phyloP scores from a whole-genome alignment of 1,140 invertebrate species.

The Lepeophtheirus salmonis region DNA sequence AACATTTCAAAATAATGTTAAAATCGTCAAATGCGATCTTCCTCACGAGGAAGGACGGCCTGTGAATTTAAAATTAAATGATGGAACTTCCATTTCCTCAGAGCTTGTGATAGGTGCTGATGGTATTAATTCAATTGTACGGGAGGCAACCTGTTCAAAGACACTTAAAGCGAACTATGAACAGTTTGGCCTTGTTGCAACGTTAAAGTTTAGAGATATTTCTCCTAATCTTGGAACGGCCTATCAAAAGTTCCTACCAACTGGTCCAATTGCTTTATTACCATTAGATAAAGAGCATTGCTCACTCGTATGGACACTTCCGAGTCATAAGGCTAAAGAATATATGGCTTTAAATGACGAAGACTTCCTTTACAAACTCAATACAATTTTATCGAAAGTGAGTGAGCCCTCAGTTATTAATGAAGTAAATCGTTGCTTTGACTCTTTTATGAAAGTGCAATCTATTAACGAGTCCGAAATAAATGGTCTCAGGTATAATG shows the following conservation, averaged over 20 bases:
- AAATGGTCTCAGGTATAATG: background rate
- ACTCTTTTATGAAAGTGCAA: background rate
- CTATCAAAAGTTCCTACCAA: slow-evolving; percentile 85
- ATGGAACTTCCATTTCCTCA: background rate
- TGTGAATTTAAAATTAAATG: background rate
- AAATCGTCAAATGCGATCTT: background rate
- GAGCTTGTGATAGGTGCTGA: slow-evolving; percentile 61
- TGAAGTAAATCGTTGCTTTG: background rate
- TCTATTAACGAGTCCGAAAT: background rate
- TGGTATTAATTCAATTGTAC: slow-evolving; percentile 66
- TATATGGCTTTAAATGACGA: slow-evolving; percentile 18
- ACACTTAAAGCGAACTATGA: slow-evolving; percentile 63
- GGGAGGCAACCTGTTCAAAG: slow-evolving; percentile 53
- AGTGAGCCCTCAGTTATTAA: background rate
- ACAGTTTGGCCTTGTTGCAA: slow-evolving; percentile 75
- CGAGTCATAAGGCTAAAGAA: background rate
- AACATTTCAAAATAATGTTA: slow-evolving; percentile 12
- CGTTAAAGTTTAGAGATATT: slow-evolving; percentile 50
- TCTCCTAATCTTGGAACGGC: slow-evolving; percentile 55
- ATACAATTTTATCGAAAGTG: background rate
- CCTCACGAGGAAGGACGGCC: background rate
- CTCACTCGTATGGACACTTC: slow-evolving; percentile 6
- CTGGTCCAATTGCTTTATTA: slow-evolving; percentile 71
- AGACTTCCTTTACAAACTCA: background rate
- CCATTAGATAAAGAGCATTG: slow-evolving; percentile 39